Conservation (phyloP, 2,888 invertebrate species). For the Patella pellucida region DNA sequence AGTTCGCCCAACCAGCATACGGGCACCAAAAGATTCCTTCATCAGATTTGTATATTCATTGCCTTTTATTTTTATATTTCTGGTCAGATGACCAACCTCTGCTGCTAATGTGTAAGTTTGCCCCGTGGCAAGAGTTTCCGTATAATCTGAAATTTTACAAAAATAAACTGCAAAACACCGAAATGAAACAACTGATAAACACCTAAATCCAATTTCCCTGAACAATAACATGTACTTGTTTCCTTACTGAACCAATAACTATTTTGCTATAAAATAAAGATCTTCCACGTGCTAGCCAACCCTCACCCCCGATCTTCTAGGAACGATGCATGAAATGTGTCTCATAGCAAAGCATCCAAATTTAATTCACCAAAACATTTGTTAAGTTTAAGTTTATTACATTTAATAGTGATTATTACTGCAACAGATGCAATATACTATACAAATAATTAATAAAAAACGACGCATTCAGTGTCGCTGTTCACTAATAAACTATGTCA, state of each 20-base stretch:
- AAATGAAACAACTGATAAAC: neutral
- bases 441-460: too few relatives aligned
- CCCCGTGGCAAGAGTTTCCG: slow-evolving; percentile 42
- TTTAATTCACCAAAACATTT: too few relatives aligned
- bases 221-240: neutral
- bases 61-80: slow-evolving; percentile 65
- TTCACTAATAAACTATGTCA: too few relatives aligned
- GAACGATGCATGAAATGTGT: neutral
- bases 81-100: slow-evolving; percentile 65
- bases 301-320: too few relatives aligned
- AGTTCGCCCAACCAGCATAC: slow-evolving; percentile 54
- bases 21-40: slow-evolving; percentile 55
- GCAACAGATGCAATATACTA: too few relatives aligned
- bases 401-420: too few relatives aligned
- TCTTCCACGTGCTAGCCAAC: too few relatives aligned
- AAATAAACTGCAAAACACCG: neutral
- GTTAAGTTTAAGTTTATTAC: too few relatives aligned
- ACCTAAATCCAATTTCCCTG: neutral
- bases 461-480: too few relatives aligned
- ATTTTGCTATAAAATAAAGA: neutral
- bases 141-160: slow-evolving; percentile 31
- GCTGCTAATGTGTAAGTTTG: slow-evolving; percentile 48
- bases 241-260: neutral
- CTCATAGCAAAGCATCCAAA: too few relatives aligned
- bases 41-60: slow-evolving; percentile 45